Percentiles rank a stretch among this genome's conserved stretches.
Conservation (phyloP, 2,888 invertebrate species). For the Acronicta leporina region DNA sequence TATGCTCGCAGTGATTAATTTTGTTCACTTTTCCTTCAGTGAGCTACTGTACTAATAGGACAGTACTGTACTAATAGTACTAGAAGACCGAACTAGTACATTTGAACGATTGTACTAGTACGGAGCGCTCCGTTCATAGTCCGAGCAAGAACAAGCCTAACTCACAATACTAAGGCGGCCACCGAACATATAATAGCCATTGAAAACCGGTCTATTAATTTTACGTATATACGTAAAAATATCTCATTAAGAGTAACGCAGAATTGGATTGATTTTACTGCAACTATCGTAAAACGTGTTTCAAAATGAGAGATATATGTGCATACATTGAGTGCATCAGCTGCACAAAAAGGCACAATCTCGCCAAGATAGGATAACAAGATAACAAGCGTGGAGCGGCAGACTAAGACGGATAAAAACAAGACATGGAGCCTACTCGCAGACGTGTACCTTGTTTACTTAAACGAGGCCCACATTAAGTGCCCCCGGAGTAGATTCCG, state of each 20-base stretch:
- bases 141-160: no score
- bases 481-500: constrained; percentile 64
- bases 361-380: constrained; percentile 87
- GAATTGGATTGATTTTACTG: constrained; percentile 31
- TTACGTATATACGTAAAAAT: constrained; percentile 20
- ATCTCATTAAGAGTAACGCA: constrained; percentile 20
- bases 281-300: constrained; percentile 52
- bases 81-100: no score
- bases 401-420: constrained; percentile 85
- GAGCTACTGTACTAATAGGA: no score
- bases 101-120: no score
- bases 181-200: constrained; percentile 28
- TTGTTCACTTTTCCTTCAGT: no score
- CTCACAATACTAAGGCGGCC: constrained; percentile 41
- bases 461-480: constrained; percentile 83
- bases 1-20: no score
- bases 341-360: constrained; percentile 85
- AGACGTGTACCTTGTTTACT: constrained; percentile 86
- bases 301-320: constrained; percentile 70
- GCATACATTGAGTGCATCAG: constrained; percentile 75
- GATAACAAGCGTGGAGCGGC: constrained; percentile 86
- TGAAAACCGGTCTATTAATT: constrained; percentile 35
- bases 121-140: no score
- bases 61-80: no score
- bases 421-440: constrained; percentile 81